Evolutionary conservation across 2,888 invertebrate genomes (phyloP).

Genomic region (Smittia sp.): DNA sequence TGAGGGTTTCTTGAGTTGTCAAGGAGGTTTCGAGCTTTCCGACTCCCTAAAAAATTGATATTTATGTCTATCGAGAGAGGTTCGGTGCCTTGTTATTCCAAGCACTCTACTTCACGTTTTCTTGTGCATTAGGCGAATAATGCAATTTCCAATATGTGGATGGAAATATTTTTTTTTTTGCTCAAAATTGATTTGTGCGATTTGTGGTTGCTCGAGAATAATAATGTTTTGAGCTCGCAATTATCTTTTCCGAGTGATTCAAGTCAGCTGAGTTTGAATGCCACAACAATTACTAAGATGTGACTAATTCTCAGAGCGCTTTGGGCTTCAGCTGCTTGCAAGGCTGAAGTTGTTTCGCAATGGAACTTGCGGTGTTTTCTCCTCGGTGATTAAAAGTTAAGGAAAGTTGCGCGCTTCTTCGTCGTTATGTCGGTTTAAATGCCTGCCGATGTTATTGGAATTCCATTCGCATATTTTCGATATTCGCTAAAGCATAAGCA

Average conservation of each 20-base stretch:
- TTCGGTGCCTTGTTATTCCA: neutral
- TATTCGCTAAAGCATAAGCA: neutral
- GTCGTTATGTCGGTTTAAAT: neutral
- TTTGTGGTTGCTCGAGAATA: constrained; percentile 36
- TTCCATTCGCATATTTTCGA: constrained; percentile 28
- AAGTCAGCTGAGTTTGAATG: constrained; percentile 10
- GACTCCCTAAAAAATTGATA: neutral
- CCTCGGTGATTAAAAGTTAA: too few relatives aligned
- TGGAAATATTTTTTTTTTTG: neutral
- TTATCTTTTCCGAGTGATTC: constrained; percentile 20
- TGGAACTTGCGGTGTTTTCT: neutral
- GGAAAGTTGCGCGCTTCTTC: neutral
- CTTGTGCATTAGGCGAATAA: neutral
- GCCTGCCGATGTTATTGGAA: constrained; percentile 2
- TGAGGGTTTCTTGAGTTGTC: neutral
- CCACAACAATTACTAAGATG: constrained; percentile 30
- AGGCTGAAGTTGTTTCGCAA: neutral
- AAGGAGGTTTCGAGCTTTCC: neutral
- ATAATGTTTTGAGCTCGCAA: constrained; percentile 25
- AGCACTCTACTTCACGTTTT: neutral
- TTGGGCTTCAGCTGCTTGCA: neutral
- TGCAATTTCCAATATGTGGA: neutral
- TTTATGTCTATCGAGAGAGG: neutral
- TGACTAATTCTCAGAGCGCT: constrained; percentile 21
- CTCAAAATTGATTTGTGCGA: constrained; percentile 19